A percentile compares a stretch with the other conserved stretches of the same genome.
Evolutionary conservation across 2,888 invertebrate genomes (phyloP).

Genomic region (Lasiommata megera): DNA sequence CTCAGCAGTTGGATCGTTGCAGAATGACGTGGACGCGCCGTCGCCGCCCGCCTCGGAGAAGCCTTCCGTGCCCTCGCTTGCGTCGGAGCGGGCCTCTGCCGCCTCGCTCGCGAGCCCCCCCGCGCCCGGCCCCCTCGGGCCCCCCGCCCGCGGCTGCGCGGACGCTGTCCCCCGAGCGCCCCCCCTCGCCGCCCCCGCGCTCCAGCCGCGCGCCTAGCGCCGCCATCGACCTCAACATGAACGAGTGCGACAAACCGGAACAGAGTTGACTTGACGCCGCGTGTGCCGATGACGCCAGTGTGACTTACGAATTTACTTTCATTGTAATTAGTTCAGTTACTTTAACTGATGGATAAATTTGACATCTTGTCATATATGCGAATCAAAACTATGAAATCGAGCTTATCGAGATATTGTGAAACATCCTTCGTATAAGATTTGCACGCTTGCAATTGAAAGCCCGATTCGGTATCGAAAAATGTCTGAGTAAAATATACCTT

Average conservation of each 20-base stretch:
- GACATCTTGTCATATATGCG: no score
- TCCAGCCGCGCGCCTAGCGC: conserved; percentile 44
- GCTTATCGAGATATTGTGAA: no score
- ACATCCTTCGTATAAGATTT: no score
- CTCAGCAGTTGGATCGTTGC: conserved; percentile 75
- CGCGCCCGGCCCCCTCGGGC: conserved; percentile 36
- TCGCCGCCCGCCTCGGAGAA: conserved; percentile 67
- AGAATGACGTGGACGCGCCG: conserved; percentile 79
- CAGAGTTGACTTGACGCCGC: neutral
- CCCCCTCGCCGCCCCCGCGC: conserved; percentile 32
- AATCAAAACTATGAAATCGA: no score
- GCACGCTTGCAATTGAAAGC: no score
- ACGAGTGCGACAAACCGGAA: conserved; percentile 34
- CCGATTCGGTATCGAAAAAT: no score
- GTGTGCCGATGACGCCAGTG: neutral
- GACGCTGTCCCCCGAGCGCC: conserved; percentile 31
- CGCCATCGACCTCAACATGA: conserved; percentile 43
- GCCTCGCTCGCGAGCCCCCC: conserved; percentile 26
- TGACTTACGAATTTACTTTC: neutral
- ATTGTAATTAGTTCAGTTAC: no score
- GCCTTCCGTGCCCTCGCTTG: conserved; percentile 48
- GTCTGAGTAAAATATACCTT: no score
- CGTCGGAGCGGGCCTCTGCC: conserved; percentile 47
- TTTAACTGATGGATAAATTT: no score
- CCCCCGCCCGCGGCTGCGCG: conserved; percentile 34